Conservation (phyloP, 2,888 invertebrate species). For the Apodemia mormo region DNA sequence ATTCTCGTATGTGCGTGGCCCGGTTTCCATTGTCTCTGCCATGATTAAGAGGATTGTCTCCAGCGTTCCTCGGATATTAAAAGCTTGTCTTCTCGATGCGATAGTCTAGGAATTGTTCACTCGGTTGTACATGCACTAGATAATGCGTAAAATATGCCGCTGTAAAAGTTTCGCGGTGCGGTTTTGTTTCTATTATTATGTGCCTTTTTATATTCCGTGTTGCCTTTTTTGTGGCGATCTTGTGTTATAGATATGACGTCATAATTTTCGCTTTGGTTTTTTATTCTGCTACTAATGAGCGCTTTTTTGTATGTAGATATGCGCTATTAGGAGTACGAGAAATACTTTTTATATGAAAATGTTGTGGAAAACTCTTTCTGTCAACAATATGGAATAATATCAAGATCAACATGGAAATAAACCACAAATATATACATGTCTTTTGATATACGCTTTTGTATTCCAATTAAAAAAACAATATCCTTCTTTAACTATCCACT, state of each 20-base stretch:
- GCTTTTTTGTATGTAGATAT: constrained; percentile 37
- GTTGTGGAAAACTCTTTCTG: constrained; percentile 17
- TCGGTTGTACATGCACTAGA: constrained; percentile 48
- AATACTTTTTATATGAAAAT: constrained; percentile 33
- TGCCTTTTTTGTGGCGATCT: constrained; percentile 50
- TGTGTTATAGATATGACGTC: constrained; percentile 45
- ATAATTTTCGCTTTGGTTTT: constrained; percentile 40
- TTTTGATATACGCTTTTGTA: too few species aligned
- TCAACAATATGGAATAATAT: constrained; percentile 17
- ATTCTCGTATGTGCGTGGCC: constrained; percentile 75
- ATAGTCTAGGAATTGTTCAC: constrained; percentile 46
- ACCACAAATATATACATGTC: not conserved
- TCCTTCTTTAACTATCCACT: too few species aligned
- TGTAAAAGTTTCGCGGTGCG: constrained; percentile 54
- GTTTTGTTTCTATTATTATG: constrained; percentile 59
- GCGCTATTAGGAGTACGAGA: constrained; percentile 35
- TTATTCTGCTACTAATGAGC: constrained; percentile 36
- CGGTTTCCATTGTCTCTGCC: constrained; percentile 75
- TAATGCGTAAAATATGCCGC: constrained; percentile 53
- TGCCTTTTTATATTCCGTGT: constrained; percentile 49
- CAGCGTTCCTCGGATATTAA: constrained; percentile 75
- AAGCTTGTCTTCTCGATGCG: constrained; percentile 67
- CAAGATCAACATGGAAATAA: constrained; percentile 12
- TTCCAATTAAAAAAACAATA: too few species aligned
- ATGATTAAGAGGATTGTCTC: constrained; percentile 82